Base-by-base conservation (phyloP, 2,113 vertebrate species). In the Microcebus murinus region DNA sequence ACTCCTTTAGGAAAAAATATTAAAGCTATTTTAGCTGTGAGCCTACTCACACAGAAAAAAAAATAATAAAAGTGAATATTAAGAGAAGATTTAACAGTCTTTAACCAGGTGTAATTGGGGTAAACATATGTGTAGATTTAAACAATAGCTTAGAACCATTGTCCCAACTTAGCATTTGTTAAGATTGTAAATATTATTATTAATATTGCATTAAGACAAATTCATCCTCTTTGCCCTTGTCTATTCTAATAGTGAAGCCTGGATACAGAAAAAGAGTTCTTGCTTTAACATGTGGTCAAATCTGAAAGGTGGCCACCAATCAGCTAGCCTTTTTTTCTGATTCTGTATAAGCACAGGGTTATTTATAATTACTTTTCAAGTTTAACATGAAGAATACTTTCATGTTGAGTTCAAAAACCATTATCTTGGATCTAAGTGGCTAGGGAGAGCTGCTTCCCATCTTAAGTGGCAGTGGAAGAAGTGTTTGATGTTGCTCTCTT, bases 21-120 rank as follows among this genome's bases (percentile, higher is more conserved):
- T 85, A 31, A 82, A 83, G 57, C 21, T 70, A 34, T 86, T 96
- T 95, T 59, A 95, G 10, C 23, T 42, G 34, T 90, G 23, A 93
- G 21, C 13, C 18, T 84, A 48, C 18, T 39, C 31, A 45, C 8
- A 5, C 14, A 63, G 57, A 87, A n/a, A 65, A 45, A 45, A 12
- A 52, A 77, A 15, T 93, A 80, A 68, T 63, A 61, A 86, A 61
- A 34, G 3, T 76, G 52, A 57, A 1, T 52, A 55, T 65, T 80
- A 52, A 70, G 12, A 92, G 20, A 89, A 92, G 20, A 89, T 70
- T 63, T 91, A 91, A 57, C 8, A 48, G 25, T 74, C 29, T 59
- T 59, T 85, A 89, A 52, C 11, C 8, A 55, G 55, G 23, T 59
- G 39, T 23, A 94, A 87, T n/a, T 55, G 79, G 15, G 31, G n/a